phyloP scores from a whole-genome alignment of 2,113 vertebrate genomes.

The Stegostoma tigrinum region DNA sequence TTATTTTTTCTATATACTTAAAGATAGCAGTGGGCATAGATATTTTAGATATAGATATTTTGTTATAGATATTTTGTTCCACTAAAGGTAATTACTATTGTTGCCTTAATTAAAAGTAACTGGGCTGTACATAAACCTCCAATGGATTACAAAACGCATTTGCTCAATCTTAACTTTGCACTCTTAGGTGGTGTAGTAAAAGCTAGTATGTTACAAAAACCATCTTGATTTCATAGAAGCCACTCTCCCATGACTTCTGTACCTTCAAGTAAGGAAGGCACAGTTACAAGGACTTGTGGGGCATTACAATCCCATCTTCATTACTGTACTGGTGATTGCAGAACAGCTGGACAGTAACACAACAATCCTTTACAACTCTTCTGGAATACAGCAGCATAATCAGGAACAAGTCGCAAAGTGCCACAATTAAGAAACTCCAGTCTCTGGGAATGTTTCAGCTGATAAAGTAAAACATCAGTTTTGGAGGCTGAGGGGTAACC shows the following conservation, averaged over 20 bases:
- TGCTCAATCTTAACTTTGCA: not conserved
- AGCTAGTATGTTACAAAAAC: not conserved
- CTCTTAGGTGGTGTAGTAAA: not conserved
- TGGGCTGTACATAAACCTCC: not conserved
- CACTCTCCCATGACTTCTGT: not conserved
- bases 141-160: not conserved
- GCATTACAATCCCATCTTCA: not conserved
- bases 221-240: not conserved
- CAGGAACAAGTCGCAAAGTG: not conserved
- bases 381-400: not conserved
- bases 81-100: not conserved
- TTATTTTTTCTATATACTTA: not conserved
- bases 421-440: not conserved
- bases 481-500: no score
- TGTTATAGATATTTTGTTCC: not conserved
- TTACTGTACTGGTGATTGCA: not conserved
- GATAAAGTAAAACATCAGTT: no score
- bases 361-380: not conserved
- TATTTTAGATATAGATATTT: not conserved
- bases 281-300: not conserved
- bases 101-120: not conserved
- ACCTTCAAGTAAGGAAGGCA: not conserved
- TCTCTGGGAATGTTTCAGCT: not conserved
- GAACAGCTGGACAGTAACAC: not conserved
- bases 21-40: not conserved